Evolutionary conservation across 2,113 vertebrate species (phyloP).

Genomic region (Ptilonorhynchus violaceus): DNA sequence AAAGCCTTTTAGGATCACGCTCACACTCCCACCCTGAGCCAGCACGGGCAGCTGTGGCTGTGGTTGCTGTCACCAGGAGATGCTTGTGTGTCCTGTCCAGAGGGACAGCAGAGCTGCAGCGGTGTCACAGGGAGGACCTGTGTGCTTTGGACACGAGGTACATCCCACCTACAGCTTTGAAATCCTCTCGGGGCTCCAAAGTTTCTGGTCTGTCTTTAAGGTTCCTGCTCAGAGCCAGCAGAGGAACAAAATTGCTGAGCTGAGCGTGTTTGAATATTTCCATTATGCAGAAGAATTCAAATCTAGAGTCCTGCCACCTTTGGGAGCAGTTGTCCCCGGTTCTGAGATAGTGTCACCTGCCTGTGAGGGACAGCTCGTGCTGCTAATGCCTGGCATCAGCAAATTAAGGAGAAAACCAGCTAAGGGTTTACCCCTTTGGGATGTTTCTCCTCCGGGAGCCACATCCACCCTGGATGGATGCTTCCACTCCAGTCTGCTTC

Average conservation of each 20-base stretch:
- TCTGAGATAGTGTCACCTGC: background rate
- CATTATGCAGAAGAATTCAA: background rate
- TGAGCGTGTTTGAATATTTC: background rate
- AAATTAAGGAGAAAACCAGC: background rate
- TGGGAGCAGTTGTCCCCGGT: background rate
- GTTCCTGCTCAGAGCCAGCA: background rate
- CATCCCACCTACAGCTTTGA: background rate
- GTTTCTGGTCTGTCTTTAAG: background rate
- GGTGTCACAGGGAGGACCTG: background rate
- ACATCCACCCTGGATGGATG: background rate
- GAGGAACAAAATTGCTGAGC: background rate
- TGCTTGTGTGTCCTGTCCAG: background rate
- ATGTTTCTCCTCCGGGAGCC: background rate
- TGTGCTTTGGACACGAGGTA: background rate
- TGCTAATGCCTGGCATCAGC: background rate
- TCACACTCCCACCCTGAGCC: background rate
- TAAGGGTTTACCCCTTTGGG: background rate
- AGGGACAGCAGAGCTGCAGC: background rate
- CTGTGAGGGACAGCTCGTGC: background rate
- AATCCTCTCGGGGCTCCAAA: background rate
- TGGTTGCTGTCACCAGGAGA: background rate
- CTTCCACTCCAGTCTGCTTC: background rate
- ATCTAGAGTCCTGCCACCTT: background rate
- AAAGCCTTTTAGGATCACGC: background rate
- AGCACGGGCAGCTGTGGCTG: background rate